phyloP scores from a whole-genome alignment of 92 coral and sea anemone genomes.

The Heliopora coerulea region DNA sequence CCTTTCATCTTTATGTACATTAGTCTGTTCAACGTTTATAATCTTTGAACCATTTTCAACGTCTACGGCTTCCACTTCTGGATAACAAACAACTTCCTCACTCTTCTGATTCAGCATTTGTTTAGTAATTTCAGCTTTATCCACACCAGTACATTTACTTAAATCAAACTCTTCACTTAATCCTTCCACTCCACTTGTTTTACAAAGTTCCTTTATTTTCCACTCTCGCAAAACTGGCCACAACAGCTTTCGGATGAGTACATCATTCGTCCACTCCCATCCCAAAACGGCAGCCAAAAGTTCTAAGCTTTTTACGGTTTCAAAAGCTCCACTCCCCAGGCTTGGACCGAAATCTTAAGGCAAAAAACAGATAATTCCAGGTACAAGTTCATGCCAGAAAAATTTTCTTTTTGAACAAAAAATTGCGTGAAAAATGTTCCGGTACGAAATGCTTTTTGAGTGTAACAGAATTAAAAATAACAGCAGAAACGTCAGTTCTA shows the following conservation, averaged over 20 bases:
- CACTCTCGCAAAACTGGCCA: slow-evolving; percentile 73
- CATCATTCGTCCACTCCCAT: slow-evolving; percentile 82
- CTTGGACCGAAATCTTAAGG: slow-evolving; percentile 56
- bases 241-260: slow-evolving; percentile 59
- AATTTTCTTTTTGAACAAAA: no score
- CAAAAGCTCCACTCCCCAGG: slow-evolving; percentile 60
- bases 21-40: neutral
- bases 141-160: neutral
- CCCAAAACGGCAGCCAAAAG: slow-evolving; percentile 76
- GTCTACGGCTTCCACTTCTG: neutral
- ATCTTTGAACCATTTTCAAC: neutral
- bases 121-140: neutral
- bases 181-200: neutral
- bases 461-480: no score
- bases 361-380: no score
- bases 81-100: neutral
- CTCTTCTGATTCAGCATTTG: neutral
- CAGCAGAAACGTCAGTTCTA: no score
- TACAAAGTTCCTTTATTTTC: slow-evolving; percentile 29
- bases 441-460: no score
- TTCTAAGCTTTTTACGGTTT: slow-evolving; percentile 72
- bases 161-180: neutral
- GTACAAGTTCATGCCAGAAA: no score
- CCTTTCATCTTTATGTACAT: neutral
- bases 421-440: no score